Percentiles rank a stretch among this genome's conserved stretches.
Evolutionary conservation across 2,797 vertebrate species (phyloP).

Genomic region (Sphenopsis melanotis): DNA sequence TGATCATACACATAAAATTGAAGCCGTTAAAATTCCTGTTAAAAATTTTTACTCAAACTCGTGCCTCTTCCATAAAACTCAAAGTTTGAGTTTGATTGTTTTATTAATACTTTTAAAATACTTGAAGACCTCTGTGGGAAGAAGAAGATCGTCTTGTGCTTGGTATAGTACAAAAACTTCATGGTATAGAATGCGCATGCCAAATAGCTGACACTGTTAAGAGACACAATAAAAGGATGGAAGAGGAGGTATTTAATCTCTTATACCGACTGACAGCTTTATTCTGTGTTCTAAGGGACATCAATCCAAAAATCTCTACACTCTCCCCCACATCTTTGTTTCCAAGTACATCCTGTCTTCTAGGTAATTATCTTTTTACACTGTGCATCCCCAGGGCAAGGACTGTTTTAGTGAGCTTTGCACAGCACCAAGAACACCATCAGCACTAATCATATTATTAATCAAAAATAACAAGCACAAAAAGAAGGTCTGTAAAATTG

Average conservation of each 20-base stretch:
- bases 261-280: background rate
- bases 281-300: slow-evolving; percentile 7
- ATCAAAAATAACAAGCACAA: slow-evolving; percentile 37
- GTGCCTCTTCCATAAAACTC: background rate
- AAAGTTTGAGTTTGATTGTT: background rate
- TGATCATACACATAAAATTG: background rate
- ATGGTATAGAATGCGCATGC: background rate
- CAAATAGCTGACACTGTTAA: background rate
- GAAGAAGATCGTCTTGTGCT: background rate
- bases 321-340: background rate
- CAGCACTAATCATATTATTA: slow-evolving; percentile 27
- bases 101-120: background rate
- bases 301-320: background rate
- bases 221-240: background rate
- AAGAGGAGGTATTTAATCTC: background rate
- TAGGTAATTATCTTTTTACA: slow-evolving; percentile 20
- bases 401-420: background rate
- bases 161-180: background rate
- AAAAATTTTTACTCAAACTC: background rate
- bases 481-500: slow-evolving; percentile 29
- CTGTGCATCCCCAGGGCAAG: background rate
- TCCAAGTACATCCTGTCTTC: slow-evolving; percentile 16
- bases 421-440: background rate
- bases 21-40: background rate
- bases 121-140: background rate